These are phyloP conservation scores for Galerucella nymphaeae DNA, from an alignment of 2,888 invertebrate genomes.

Conservation along the genomic window DNA sequence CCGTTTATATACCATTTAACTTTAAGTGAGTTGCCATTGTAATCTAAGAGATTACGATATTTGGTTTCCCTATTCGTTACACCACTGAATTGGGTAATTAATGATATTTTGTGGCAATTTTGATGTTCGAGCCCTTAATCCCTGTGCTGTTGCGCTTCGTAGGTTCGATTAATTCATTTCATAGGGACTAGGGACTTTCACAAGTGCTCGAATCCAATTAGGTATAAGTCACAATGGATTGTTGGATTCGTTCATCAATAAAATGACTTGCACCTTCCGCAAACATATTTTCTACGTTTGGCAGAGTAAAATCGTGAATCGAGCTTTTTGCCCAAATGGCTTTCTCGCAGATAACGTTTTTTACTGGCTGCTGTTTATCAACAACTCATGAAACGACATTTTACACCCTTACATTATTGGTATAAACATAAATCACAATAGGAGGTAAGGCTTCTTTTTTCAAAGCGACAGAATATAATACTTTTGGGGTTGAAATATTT, in stretches of 20 bases:
- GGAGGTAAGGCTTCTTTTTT: neutral
- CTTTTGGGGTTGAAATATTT: neutral
- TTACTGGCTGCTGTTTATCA: conserved; percentile 42
- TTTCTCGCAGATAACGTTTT: conserved; percentile 44
- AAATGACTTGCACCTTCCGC: conserved; percentile 49
- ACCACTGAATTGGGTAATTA: conserved; percentile 53
- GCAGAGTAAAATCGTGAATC: conserved; percentile 54
- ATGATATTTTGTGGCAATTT: conserved; percentile 61
- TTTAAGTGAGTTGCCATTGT: neutral
- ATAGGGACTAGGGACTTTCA: conserved; percentile 51
- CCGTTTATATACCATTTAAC: neutral
- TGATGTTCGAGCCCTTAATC: conserved; percentile 56
- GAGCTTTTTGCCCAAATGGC: conserved; percentile 50
- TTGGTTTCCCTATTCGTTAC: conserved; percentile 1
- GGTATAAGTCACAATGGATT: conserved; percentile 61
- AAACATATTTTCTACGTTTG: conserved; percentile 54
- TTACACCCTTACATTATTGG: conserved; percentile 36
- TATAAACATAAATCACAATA: conserved; percentile 14
- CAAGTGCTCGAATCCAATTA: conserved; percentile 61
- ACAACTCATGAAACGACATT: conserved; percentile 41
- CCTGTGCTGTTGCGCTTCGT: conserved; percentile 53
- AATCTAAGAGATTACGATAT: neutral
- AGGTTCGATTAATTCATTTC: conserved; percentile 61
- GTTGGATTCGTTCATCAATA: conserved; percentile 48
- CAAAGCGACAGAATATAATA: neutral